Percentiles rank a stretch among this genome's conserved stretches.
These are phyloP conservation scores for Parapristionchus giblindavisi DNA, from an alignment of 2,888 invertebrate species.

Conservation along the genomic window DNA sequence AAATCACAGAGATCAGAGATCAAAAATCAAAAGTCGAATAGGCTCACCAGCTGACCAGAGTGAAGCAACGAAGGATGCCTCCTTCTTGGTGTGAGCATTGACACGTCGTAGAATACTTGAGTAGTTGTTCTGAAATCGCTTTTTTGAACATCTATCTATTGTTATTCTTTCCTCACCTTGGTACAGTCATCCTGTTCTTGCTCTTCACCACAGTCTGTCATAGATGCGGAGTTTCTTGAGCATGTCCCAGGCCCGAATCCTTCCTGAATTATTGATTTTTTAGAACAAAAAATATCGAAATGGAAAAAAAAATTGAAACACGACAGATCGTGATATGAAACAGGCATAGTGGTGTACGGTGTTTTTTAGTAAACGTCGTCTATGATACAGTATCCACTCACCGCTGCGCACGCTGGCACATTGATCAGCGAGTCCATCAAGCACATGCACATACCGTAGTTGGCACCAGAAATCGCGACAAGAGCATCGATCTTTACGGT, in stretches of 20 bases:
- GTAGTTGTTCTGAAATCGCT: slow-evolving; percentile 39
- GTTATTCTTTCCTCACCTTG: slow-evolving; percentile 38
- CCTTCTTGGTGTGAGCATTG: slow-evolving; percentile 8
- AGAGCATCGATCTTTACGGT: slow-evolving; percentile 52
- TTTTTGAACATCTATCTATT: slow-evolving; percentile 39
- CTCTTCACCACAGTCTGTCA: not conserved
- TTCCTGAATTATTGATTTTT: not conserved
- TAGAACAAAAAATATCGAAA: not conserved
- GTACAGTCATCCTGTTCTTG: slow-evolving; percentile 40
- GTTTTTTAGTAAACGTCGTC: not conserved
- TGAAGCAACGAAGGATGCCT: slow-evolving; percentile 29
- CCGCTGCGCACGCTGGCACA: slow-evolving; percentile 8
- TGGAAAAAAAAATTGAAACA: not conserved
- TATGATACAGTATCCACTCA: not conserved
- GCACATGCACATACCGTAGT: slow-evolving; percentile 60
- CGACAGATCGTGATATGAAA: not conserved
- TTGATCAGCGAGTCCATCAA: not conserved
- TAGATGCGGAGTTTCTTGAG: not conserved
- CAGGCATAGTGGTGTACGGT: too few relatives aligned
- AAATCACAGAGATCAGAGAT: not conserved
- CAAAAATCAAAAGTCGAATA: too few relatives aligned
- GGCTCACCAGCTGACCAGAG: slow-evolving; percentile 30
- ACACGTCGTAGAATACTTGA: slow-evolving; percentile 7
- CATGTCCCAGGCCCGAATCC: slow-evolving; percentile 19
- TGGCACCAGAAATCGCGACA: slow-evolving; percentile 53